Conservation (phyloP, 2,113 vertebrate species). For the Austrofundulus limnaeus region DNA sequence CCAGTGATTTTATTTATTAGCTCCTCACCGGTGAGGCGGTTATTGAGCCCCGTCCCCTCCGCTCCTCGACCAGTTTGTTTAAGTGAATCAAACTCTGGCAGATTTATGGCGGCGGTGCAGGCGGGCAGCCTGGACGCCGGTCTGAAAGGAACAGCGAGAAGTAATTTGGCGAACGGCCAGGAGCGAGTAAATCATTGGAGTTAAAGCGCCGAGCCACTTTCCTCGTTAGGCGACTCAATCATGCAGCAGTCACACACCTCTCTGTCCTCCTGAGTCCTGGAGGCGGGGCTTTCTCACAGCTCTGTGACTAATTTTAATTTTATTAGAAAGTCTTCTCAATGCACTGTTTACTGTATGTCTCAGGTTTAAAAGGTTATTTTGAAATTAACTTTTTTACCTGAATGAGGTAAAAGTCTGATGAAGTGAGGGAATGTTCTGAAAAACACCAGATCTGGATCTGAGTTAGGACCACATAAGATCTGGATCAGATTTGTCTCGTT, state of each 20-base stretch:
- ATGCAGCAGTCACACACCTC: constrained; percentile 5
- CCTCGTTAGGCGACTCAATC: constrained; percentile 36
- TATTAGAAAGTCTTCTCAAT: background rate
- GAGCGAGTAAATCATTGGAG: constrained; percentile 55
- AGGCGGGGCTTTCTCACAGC: background rate
- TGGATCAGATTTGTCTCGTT: too few relatives aligned
- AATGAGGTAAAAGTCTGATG: too few relatives aligned
- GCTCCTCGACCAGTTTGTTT: constrained; percentile 57
- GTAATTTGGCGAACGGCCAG: constrained; percentile 52
- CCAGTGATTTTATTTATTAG: constrained; percentile 53
- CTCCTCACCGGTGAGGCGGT: constrained; percentile 19
- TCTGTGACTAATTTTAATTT: background rate
- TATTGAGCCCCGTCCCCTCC: constrained; percentile 20
- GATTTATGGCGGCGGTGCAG: constrained; percentile 57
- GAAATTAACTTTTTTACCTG: too few relatives aligned
- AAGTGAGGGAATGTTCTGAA: too few relatives aligned
- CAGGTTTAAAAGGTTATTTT: background rate
- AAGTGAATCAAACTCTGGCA: constrained; percentile 49
- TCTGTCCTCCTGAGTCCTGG: background rate
- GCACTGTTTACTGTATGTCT: background rate
- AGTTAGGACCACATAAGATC: too few relatives aligned
- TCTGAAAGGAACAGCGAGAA: constrained; percentile 46
- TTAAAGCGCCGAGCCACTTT: constrained; percentile 30
- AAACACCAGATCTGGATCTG: too few relatives aligned
- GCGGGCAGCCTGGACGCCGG: constrained; percentile 29